Conservation (phyloP, 2,888 invertebrate species). For the Idaea biselata region DNA sequence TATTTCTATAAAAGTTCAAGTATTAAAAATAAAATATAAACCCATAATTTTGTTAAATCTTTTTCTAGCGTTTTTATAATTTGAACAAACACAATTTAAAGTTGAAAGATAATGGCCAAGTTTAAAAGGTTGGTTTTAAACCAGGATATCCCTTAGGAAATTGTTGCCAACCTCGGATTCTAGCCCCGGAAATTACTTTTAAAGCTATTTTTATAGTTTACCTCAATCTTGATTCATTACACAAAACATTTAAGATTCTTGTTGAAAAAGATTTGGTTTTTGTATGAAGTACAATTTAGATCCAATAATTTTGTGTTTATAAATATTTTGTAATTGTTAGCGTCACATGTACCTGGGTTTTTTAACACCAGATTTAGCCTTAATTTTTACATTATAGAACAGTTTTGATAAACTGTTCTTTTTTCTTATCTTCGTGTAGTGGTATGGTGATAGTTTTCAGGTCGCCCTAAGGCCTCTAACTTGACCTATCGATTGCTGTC, state of each 20-base stretch:
- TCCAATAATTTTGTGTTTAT: too few species aligned
- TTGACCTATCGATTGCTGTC: too few species aligned
- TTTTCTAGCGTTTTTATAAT: neutral
- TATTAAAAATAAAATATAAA: too few species aligned
- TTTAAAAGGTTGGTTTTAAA: conserved; percentile 3
- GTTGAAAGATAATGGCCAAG: neutral
- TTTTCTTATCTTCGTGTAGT: too few species aligned
- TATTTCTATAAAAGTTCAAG: too few species aligned
- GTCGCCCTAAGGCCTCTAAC: too few species aligned
- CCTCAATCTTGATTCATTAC: neutral
- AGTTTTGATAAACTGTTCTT: too few species aligned
- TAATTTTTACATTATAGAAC: too few species aligned
- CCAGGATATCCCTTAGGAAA: neutral
- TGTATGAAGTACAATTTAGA: neutral
- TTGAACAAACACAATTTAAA: neutral
- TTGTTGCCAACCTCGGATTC: neutral
- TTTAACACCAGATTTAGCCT: too few species aligned
- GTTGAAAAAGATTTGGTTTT: neutral
- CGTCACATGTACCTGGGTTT: too few species aligned
- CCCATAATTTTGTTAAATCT: neutral
- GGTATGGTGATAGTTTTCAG: too few species aligned
- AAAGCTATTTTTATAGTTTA: neutral
- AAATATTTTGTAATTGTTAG: too few species aligned
- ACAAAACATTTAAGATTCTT: neutral
- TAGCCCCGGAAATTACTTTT: neutral